Conservation (phyloP, 2,888 invertebrate species). For the Thysanoteuthis rhombus region DNA sequence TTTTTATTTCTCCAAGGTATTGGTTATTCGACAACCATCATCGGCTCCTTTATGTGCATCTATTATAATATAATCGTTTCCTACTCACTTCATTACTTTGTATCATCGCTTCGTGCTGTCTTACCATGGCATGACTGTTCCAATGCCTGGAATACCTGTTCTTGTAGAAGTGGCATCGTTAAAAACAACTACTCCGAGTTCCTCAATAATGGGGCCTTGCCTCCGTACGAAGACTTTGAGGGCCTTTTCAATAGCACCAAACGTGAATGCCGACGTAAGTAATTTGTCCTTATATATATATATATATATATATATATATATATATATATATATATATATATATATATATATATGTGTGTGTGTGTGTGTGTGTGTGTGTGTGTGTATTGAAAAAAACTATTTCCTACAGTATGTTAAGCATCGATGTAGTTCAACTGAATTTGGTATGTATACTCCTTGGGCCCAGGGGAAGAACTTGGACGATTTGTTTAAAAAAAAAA, state of each 20-base stretch:
- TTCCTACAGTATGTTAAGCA: no score
- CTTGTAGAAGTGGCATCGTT: constrained; percentile 46
- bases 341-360: no score
- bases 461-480: no score
- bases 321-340: not conserved
- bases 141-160: constrained; percentile 57
- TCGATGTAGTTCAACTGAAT: no score
- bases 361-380: no score
- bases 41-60: constrained; percentile 52
- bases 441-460: no score
- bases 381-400: no score
- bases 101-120: constrained; percentile 53
- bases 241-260: constrained; percentile 41
- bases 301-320: not conserved
- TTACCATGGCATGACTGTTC: constrained; percentile 58
- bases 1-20: constrained; percentile 48
- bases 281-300: not conserved
- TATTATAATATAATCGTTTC: constrained; percentile 63
- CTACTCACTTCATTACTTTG: constrained; percentile 56
- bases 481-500: no score
- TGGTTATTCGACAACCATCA: constrained; percentile 54
- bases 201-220: constrained; percentile 41
- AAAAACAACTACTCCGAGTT: constrained; percentile 30
- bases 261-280: constrained; percentile 50
- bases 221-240: not conserved